Evolutionary conservation across 2,888 invertebrate species (phyloP).

Genomic region (Leptarthrus brevirostris): DNA sequence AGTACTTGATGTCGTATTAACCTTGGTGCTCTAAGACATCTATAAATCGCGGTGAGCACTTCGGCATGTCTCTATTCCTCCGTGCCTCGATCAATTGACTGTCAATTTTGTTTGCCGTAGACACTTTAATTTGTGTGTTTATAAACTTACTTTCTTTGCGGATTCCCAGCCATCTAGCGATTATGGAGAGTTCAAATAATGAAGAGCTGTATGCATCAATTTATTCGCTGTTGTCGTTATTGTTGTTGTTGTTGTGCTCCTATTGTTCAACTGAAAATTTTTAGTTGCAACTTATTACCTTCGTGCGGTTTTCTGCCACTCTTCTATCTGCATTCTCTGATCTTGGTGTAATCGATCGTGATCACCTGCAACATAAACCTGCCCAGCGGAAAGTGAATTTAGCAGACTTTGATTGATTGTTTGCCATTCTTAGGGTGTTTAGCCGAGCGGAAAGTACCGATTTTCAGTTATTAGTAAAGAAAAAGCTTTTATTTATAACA

Average conservation of each 20-base stretch:
- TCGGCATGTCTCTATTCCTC: neutral
- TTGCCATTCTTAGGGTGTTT: conserved; percentile 19
- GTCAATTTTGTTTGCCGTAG: conserved; percentile 45
- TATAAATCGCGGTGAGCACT: conserved; percentile 28
- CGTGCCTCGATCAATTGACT: conserved; percentile 41
- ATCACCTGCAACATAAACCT: conserved; percentile 45
- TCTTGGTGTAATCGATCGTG: conserved; percentile 45
- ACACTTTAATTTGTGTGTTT: conserved; percentile 52
- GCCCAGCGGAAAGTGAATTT: conserved; percentile 45
- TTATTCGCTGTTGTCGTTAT: conserved; percentile 4
- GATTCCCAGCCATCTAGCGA: conserved; percentile 8
- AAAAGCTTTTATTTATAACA: conserved; percentile 42
- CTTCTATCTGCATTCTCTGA: conserved; percentile 39
- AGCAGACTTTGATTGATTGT: conserved; percentile 46
- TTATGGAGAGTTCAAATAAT: conserved; percentile 16
- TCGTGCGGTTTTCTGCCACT: conserved; percentile 32
- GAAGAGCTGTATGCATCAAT: conserved; percentile 36
- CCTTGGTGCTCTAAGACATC: conserved; percentile 32
- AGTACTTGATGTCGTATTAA: conserved; percentile 28
- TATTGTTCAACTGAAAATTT: neutral
- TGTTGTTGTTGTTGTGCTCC: neutral
- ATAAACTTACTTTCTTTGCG: conserved; percentile 29
- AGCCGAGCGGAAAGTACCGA: conserved; percentile 44
- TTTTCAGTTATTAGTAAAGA: conserved; percentile 41
- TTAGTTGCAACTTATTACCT: conserved; percentile 34